Base-by-base conservation (phyloP, 2,888 invertebrate species). In the Rhagonycha fulva region DNA sequence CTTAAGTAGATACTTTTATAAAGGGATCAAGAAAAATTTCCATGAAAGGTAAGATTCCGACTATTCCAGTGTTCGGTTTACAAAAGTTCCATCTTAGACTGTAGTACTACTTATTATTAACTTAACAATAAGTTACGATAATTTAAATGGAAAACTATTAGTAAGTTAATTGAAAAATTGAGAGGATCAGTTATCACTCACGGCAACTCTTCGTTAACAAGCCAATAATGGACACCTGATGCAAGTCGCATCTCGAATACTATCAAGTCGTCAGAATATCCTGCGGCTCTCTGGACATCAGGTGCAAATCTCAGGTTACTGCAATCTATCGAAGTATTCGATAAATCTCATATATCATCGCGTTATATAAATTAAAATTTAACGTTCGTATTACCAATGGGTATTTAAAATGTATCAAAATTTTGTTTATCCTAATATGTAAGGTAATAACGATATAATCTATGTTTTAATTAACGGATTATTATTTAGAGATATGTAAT, bases 141-240 rank as follows among this genome's bases (percentile, higher is more conserved):
- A 47, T 47, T 19, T 63, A 63, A 24, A 19, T 23, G 12, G 19
- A n/a, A 63, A 63, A 63, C 19, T 63, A 63, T 63, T 63, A 12
- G 14, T 63, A 63, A 24, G 12, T 9, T 63, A 63, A 63, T 63
- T 12, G 24, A 63, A 63, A 23, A 23, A 63, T 24, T 24, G 19
- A 12, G 7, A 19, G 11, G 28, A 24, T 26, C 79, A 78, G 84
- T n/a, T 47, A 47, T 84, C 80, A 79, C 83, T 82, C 74, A 68
- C 75, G 81, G 85, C 85, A 85, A 85, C 85, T 76, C 81, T 83
- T 85, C 84, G 83, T 85, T 85, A 85, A 82, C 79, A 80, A 80
- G 79, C 79, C 80, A 73, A 81, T 77, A 78, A 81, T 74, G 82
- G 84, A 84, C 84, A 84, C 83, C 83, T 83, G 84, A 84, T 83